phyloP scores from a whole-genome alignment of 1,140 invertebrate genomes.

The Lethrus apterus region DNA sequence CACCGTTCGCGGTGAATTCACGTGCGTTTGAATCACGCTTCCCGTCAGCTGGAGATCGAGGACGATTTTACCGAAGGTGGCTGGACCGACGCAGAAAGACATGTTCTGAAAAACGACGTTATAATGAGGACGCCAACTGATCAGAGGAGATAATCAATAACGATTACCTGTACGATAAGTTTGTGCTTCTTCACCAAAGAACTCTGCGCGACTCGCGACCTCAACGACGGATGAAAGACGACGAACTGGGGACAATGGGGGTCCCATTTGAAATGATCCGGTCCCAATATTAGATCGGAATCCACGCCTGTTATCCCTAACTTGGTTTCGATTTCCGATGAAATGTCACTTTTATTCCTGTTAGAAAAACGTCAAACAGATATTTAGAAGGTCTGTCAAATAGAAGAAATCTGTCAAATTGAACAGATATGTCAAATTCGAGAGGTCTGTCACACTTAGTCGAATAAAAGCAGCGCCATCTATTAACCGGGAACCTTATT shows the following conservation, averaged over 20 bases:
- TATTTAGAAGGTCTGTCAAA: no score
- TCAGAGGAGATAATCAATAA: neutral
- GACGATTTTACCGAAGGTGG: conserved; percentile 58
- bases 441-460: no score
- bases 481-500: no score
- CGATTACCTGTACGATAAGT: conserved; percentile 53
- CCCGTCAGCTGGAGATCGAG: conserved; percentile 55
- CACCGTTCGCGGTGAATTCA: conserved; percentile 63
- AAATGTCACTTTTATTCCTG: neutral
- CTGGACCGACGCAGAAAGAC: conserved; percentile 67
- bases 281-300: conserved; percentile 33
- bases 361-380: no score
- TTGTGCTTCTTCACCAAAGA: conserved; percentile 51
- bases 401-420: no score
- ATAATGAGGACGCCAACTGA: neutral
- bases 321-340: neutral
- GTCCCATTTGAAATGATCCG: conserved; percentile 55
- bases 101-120: conserved; percentile 52
- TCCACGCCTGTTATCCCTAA: conserved; percentile 2
- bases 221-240: conserved; percentile 52
- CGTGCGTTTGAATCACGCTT: conserved; percentile 67
- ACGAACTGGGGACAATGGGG: conserved; percentile 64
- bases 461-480: no score
- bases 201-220: conserved; percentile 49
- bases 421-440: no score